phyloP scores from a whole-genome alignment of 2,113 vertebrate genomes.

The Ceyx margarethae region DNA sequence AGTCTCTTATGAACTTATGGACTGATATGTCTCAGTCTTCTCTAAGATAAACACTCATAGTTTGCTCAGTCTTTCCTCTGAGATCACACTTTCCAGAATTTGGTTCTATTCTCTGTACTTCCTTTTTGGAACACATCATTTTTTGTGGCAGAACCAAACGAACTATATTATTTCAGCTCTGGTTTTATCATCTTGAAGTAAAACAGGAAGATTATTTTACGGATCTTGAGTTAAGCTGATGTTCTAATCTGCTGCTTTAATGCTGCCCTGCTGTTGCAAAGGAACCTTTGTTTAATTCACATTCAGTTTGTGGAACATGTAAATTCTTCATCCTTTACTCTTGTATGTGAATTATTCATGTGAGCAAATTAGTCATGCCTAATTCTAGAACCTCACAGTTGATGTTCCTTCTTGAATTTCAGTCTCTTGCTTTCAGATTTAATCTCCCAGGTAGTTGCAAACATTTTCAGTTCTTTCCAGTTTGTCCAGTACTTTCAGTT shows the following conservation, averaged over 20 bases:
- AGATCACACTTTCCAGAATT: not conserved
- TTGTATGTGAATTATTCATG: not conserved
- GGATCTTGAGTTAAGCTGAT: not conserved
- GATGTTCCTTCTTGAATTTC: not conserved
- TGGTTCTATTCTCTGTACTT: not conserved
- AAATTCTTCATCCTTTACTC: not conserved
- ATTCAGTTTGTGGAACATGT: not conserved
- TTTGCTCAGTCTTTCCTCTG: not conserved
- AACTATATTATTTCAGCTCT: not conserved
- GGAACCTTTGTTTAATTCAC: not conserved
- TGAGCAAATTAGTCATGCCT: not conserved
- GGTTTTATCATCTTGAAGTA: not conserved
- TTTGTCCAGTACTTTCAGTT: not conserved
- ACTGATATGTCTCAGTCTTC: not conserved
- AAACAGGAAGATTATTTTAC: not conserved
- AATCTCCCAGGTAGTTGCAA: not conserved
- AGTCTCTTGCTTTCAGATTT: not conserved
- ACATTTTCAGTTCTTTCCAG: not conserved
- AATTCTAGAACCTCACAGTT: not conserved
- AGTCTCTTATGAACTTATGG: not conserved
- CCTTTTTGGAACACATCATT: not conserved
- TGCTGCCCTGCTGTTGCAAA: not conserved
- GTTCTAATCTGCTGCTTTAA: not conserved
- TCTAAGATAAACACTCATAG: not conserved
- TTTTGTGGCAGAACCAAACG: not conserved